A percentile compares a stretch with the other conserved stretches of the same genome.
phyloP scores from a whole-genome alignment of 35 echinoderm and acorn worm genomes.

The Strongylocentrotus purpuratus region DNA sequence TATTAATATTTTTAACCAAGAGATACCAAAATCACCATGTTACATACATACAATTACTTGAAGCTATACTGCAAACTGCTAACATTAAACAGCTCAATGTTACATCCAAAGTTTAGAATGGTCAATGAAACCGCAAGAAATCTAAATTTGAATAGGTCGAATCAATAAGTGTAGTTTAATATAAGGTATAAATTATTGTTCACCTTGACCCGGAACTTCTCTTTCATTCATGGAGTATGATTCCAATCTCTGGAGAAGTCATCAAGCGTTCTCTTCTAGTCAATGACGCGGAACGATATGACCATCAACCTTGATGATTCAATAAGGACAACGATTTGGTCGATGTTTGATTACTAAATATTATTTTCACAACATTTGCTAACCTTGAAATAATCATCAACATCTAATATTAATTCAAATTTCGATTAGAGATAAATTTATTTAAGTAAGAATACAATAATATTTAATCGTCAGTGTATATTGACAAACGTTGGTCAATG shows the following conservation, averaged over 20 bases:
- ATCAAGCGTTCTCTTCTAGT: not conserved
- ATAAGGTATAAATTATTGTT: too few species aligned
- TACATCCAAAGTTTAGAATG: too few species aligned
- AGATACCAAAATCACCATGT: too few species aligned
- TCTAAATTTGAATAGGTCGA: too few species aligned
- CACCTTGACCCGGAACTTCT: too few species aligned
- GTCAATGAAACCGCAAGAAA: too few species aligned
- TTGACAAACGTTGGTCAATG: not conserved
- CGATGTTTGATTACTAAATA: not conserved
- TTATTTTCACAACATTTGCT: not conserved
- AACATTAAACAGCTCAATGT: too few species aligned
- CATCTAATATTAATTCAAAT: not conserved
- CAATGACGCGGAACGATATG: not conserved
- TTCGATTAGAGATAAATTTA: not conserved
- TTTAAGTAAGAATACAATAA: not conserved
- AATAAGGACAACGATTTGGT: not conserved
- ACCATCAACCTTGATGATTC: slow-evolving; percentile 8
- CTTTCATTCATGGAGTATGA: not conserved
- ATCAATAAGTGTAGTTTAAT: too few species aligned
- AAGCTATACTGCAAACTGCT: too few species aligned
- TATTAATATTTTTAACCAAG: too few species aligned
- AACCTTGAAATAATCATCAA: slow-evolving; percentile 1
- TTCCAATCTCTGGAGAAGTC: not conserved
- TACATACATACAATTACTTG: too few species aligned
- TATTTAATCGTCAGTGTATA: not conserved